Percentiles rank a stretch among this genome's conserved stretches.
phyloP scores from a whole-genome alignment of 1,140 invertebrate genomes.

The Mya arenaria region DNA sequence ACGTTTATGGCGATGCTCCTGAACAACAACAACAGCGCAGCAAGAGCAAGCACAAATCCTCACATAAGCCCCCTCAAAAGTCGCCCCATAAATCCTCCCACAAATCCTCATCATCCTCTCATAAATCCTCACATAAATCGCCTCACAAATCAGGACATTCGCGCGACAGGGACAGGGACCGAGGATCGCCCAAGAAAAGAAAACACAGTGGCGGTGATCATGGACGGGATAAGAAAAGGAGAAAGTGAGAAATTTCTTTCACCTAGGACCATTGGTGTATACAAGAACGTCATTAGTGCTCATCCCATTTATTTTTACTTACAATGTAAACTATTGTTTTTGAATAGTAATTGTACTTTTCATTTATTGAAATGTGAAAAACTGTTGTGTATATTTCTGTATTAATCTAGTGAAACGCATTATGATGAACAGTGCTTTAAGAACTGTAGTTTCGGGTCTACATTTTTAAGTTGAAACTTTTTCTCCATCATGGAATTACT shows the following conservation, averaged over 20 bases:
- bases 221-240: slow-evolving; percentile 46
- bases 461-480: too few species aligned
- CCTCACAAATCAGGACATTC: slow-evolving; percentile 38
- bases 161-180: slow-evolving; percentile 9
- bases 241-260: slow-evolving; percentile 22
- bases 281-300: background rate
- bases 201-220: slow-evolving; percentile 41
- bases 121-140: slow-evolving; percentile 57
- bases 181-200: slow-evolving; percentile 39
- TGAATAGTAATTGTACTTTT: background rate
- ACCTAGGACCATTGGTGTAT: background rate
- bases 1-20: slow-evolving; percentile 20
- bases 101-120: slow-evolving; percentile 54
- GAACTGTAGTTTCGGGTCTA: too few species aligned
- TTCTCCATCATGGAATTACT: too few species aligned
- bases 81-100: slow-evolving; percentile 55
- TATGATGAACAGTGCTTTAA: too few species aligned
- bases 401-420: background rate
- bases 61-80: slow-evolving; percentile 43
- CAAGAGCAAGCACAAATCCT: slow-evolving; percentile 31
- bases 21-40: background rate
- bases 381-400: background rate
- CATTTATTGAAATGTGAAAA: background rate
- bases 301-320: background rate
- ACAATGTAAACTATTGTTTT: background rate